Evolutionary conservation across 2,888 invertebrate species (phyloP), one percentile per base, ranked within the genome.

Genomic region (Apodemia mormo): DNA sequence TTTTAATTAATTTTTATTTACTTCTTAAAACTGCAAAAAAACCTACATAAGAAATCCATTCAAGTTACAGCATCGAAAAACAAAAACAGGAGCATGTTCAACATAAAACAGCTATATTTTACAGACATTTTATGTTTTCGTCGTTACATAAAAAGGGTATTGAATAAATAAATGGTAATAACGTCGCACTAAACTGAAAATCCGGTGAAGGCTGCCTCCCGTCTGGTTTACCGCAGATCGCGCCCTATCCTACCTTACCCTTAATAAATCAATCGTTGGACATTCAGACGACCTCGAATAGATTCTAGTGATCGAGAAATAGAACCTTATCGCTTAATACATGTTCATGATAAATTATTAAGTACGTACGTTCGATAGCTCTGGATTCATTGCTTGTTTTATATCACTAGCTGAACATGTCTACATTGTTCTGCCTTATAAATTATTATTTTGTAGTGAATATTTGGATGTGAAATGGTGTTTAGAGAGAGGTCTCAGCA

Each of bases 191-290:
- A 43, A 56, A 29, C 67, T 14, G 45, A 68, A 68, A 75, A 72
- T 72, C 69, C 67, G 64, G 69, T 61, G 64, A 76, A 76, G 77
- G 76, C 77, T 78, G 79, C 76, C 49, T 49, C 49, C 49, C 73
- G 68, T 74, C 66, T 70, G 66, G 70, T 70, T 72, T 72, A 70
- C 70, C 66, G 70, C 70, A 78, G 78, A 78, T 78, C 78, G 76
- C 71, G 67, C 71, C 76, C 79, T 78, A 77, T 70, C 75, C 74
- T 77, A 78, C 78, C 77, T 78, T 79, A 79, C 77, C 81, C 76
- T 75, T 77, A 78, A 82, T 87, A 87, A 87, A 86, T 87, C 86
- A 86, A 80, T 78, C 77, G 77, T 61, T 45, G 61, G 70, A 68
- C 70, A 68, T 49, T 43, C 30, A 37, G 65, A 61, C 61, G 61